A percentile compares a stretch with the other conserved stretches of the same genome.
Conservation (phyloP, 1,140 invertebrate species). For the Bathynomus jamesi region DNA sequence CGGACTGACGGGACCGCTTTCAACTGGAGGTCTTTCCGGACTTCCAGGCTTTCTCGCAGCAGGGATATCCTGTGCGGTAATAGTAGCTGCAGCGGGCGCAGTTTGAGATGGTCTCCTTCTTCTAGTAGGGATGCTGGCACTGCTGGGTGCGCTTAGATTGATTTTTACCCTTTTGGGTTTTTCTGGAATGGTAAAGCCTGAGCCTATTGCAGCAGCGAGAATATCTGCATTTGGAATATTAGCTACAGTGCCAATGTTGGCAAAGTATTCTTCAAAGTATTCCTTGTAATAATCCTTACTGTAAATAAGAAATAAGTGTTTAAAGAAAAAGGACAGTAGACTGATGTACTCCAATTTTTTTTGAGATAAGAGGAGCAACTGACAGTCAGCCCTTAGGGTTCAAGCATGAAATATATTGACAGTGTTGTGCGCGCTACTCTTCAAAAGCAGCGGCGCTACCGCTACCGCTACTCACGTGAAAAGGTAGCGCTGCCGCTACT, state of each 20-base stretch:
- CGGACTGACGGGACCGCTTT: too few relatives aligned
- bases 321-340: not conserved
- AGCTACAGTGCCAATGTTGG: not conserved
- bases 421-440: too few relatives aligned
- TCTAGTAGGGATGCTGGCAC: too few relatives aligned
- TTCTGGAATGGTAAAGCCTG: constrained; percentile 21
- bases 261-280: constrained; percentile 33
- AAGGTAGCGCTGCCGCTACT: too few relatives aligned
- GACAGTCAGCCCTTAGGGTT: not conserved
- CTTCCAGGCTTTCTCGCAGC: not conserved
- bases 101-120: not conserved
- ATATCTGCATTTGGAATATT: constrained; percentile 16
- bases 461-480: too few relatives aligned
- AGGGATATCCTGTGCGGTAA: not conserved
- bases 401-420: not conserved
- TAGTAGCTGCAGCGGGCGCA: not conserved
- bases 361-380: not conserved
- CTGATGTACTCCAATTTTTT: too few relatives aligned
- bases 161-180: not conserved
- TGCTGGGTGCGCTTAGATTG: not conserved
- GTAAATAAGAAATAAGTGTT: not conserved
- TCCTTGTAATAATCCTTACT: constrained; percentile 29
- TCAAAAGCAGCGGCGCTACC: too few relatives aligned
- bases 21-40: not conserved
- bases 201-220: constrained; percentile 19